Percentiles rank a stretch among this genome's conserved stretches.
Conservation (phyloP, 2,888 invertebrate genomes). For the Hylaea fasciaria region DNA sequence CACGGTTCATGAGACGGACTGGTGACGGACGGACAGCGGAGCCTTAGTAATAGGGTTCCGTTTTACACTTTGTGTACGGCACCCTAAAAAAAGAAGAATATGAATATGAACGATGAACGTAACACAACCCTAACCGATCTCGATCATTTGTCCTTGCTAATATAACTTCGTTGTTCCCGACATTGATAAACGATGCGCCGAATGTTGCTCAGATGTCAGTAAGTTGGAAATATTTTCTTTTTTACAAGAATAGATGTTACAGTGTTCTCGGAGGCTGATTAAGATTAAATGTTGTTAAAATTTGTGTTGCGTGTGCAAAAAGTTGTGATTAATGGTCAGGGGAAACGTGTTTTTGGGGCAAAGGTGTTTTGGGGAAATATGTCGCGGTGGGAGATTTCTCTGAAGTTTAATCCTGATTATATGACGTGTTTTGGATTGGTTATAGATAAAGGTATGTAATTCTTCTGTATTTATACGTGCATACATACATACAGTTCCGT, state of each 20-base stretch:
- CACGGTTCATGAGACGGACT: too few relatives aligned
- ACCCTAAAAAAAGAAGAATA: too few relatives aligned
- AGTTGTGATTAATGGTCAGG: conserved; percentile 12
- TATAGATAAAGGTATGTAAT: too few relatives aligned
- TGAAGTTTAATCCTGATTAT: background rate
- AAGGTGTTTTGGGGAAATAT: too few relatives aligned
- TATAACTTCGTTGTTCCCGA: conserved; percentile 52
- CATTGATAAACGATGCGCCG: conserved; percentile 60
- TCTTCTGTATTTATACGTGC: too few relatives aligned
- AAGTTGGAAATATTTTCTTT: conserved; percentile 59
- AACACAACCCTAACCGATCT: conserved; percentile 41
- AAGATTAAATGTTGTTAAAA: conserved; percentile 40
- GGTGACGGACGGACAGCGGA: too few relatives aligned
- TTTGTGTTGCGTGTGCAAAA: conserved; percentile 23
- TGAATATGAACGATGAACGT: too few relatives aligned
- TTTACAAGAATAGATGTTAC: conserved; percentile 32
- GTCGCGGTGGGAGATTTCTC: too few relatives aligned
- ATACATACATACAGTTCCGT: too few relatives aligned
- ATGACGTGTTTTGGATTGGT: background rate
- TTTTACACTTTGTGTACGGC: too few relatives aligned
- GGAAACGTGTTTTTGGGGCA: background rate
- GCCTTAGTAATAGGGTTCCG: too few relatives aligned
- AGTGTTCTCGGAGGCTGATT: conserved; percentile 22
- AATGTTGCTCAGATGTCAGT: conserved; percentile 61
- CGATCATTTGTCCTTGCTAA: conserved; percentile 61